A percentile compares a stretch with the other conserved stretches of the same genome.
phyloP scores from a whole-genome alignment of 2,113 vertebrate species.

The Eubucco bourcierii region DNA sequence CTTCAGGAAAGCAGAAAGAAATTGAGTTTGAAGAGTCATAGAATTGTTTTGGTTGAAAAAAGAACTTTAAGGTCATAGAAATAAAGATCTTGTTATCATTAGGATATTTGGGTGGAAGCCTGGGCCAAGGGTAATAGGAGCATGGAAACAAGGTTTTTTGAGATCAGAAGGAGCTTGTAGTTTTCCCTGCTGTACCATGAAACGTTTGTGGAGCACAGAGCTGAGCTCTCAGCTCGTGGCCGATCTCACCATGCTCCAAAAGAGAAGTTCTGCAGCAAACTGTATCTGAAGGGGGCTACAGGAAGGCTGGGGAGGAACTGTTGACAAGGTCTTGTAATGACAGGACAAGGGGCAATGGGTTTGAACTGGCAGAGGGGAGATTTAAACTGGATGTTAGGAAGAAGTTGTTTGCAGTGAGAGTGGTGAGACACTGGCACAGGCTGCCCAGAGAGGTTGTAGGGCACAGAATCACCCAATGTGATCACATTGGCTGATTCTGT shows the following conservation, averaged over 20 bases:
- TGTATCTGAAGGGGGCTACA: too few relatives aligned
- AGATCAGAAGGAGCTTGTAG: neutral
- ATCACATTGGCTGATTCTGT: too few relatives aligned
- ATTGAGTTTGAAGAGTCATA: neutral
- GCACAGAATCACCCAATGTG: too few relatives aligned
- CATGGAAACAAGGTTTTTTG: neutral
- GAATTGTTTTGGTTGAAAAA: too few relatives aligned
- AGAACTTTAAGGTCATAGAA: neutral
- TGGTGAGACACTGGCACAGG: too few relatives aligned
- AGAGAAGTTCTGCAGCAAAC: neutral
- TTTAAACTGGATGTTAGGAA: too few relatives aligned
- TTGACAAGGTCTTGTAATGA: too few relatives aligned
- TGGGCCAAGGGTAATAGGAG: neutral
- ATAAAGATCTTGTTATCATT: neutral
- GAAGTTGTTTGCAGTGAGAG: too few relatives aligned
- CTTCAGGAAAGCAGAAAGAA: neutral
- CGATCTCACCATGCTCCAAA: neutral
- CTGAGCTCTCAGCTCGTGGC: neutral
- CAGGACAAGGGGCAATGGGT: too few relatives aligned
- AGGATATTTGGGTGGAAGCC: neutral
- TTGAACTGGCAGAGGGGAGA: too few relatives aligned
- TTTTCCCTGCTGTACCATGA: neutral
- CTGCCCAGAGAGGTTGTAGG: too few relatives aligned
- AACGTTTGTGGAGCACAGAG: neutral
- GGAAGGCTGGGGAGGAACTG: too few relatives aligned